These are phyloP conservation scores for Nycticebus coucang DNA, from an alignment of 2,113 vertebrate species.

Conservation along the genomic window DNA sequence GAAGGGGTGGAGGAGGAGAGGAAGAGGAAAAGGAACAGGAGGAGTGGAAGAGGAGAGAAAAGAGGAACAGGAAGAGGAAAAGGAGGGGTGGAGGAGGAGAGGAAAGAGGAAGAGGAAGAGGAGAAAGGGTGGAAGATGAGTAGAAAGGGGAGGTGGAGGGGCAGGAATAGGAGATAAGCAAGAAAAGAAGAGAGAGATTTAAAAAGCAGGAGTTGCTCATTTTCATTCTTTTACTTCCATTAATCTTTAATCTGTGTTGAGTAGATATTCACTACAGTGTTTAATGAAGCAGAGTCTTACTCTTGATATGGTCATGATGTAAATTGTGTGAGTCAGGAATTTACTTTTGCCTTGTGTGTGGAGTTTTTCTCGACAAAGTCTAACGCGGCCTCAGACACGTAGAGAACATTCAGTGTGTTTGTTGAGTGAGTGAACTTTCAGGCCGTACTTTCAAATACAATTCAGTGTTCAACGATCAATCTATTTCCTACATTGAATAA, in stretches of 20 bases:
- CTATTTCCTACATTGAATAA: neutral
- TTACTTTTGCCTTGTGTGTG: neutral
- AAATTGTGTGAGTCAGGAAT: neutral
- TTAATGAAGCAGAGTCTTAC: neutral
- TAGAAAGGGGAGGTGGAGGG: too few relatives aligned
- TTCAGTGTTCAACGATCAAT: neutral
- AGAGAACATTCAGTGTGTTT: neutral
- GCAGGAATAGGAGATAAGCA: neutral
- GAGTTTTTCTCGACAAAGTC: neutral
- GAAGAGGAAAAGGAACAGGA: rapidly evolving
- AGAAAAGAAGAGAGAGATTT: neutral
- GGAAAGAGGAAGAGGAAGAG: neutral
- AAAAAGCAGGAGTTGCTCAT: neutral
- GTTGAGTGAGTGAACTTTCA: neutral
- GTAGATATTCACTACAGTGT: neutral
- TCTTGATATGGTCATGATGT: neutral
- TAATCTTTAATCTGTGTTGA: neutral
- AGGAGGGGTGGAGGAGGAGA: neutral
- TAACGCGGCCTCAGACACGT: neutral
- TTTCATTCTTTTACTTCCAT: neutral
- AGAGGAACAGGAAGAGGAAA: too few relatives aligned
- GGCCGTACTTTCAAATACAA: neutral
- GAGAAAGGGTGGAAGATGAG: neutral
- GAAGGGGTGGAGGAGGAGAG: too few relatives aligned
- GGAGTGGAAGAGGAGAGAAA: too few relatives aligned